Conservation (phyloP, 2,888 invertebrate species). For the Polia nebulosa region DNA sequence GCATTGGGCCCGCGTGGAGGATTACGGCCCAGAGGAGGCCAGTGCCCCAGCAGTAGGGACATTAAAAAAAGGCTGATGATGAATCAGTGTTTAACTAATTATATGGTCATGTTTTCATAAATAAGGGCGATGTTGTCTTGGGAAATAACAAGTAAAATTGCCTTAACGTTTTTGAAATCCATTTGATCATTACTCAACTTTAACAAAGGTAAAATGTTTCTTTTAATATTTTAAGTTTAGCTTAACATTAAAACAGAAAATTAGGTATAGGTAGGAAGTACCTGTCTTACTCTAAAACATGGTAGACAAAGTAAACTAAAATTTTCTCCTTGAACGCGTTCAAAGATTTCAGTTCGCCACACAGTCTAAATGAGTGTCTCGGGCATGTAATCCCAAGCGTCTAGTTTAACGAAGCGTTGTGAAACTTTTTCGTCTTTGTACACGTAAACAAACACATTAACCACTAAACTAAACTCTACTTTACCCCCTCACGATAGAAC, state of each 20-base stretch:
- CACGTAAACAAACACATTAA: conserved; percentile 78
- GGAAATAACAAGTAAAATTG: neutral
- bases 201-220: neutral
- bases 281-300: conserved; percentile 17
- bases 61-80: too few relatives aligned
- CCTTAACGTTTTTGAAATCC: neutral
- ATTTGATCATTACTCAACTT: neutral
- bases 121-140: too few relatives aligned
- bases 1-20: too few relatives aligned
- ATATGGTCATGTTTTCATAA: too few relatives aligned
- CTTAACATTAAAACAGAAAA: conserved; percentile 10
- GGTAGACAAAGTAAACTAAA: conserved; percentile 53
- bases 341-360: conserved; percentile 70
- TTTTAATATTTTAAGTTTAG: neutral
- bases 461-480: conserved; percentile 66
- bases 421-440: conserved; percentile 83
- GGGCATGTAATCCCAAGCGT: conserved; percentile 81
- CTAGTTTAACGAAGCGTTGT: conserved; percentile 85
- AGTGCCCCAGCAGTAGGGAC: too few relatives aligned
- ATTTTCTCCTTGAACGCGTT: conserved; percentile 54
- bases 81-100: too few relatives aligned
- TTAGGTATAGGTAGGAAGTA: conserved; percentile 7
- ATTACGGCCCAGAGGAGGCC: too few relatives aligned
- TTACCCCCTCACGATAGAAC: conserved; percentile 63
- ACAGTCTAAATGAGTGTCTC: conserved; percentile 78